These are phyloP conservation scores for Platorchestia sp. DNA, from an alignment of 1,140 invertebrate genomes.

Conservation along the genomic window DNA sequence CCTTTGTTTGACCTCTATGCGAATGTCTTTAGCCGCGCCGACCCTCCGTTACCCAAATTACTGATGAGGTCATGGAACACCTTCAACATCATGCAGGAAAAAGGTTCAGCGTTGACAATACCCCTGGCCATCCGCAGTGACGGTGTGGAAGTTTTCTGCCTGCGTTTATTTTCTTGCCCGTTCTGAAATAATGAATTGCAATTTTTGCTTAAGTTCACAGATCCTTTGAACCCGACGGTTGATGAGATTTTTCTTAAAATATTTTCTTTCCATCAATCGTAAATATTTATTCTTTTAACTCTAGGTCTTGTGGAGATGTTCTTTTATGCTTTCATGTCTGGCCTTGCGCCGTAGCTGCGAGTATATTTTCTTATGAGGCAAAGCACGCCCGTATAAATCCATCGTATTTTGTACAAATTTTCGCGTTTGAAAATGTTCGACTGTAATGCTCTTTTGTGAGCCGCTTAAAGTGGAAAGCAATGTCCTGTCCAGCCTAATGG, in stretches of 20 bases:
- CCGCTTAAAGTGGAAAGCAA: too few relatives aligned
- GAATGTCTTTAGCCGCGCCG: neutral
- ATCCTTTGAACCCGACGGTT: too few relatives aligned
- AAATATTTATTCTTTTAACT: neutral
- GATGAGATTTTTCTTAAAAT: neutral
- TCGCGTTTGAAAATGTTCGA: neutral
- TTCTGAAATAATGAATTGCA: too few relatives aligned
- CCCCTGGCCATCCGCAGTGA: too few relatives aligned
- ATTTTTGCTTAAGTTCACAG: too few relatives aligned
- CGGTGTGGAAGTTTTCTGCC: too few relatives aligned
- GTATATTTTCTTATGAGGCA: neutral
- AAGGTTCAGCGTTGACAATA: too few relatives aligned
- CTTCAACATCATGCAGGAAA: neutral
- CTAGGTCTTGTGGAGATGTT: neutral
- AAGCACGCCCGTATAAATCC: neutral
- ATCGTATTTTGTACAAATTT: neutral
- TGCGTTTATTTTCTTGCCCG: too few relatives aligned
- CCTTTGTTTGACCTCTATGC: neutral
- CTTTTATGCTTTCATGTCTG: neutral
- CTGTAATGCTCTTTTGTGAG: neutral
- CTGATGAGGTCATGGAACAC: neutral
- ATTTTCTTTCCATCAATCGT: neutral
- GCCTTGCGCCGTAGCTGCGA: neutral
- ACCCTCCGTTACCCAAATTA: neutral
- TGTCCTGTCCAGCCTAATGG: too few relatives aligned